Conservation (phyloP, 2,113 vertebrate genomes). For the Myotis yumanensis region DNA sequence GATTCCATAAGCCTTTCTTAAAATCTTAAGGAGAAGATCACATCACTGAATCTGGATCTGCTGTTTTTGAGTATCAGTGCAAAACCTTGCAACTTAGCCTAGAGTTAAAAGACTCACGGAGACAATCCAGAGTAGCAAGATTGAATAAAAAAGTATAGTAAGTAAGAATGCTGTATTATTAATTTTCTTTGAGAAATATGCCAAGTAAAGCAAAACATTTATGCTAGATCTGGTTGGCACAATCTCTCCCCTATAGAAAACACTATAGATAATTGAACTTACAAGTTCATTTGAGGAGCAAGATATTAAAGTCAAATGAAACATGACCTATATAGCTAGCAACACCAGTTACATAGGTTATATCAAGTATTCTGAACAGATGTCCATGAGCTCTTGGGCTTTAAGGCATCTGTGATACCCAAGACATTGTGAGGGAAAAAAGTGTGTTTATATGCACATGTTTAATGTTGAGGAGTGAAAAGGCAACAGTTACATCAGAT, state of each 20-base stretch:
- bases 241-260: neutral
- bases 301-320: neutral
- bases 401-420: conserved; percentile 37
- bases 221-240: neutral
- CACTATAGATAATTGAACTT: neutral
- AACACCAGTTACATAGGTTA: neutral
- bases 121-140: neutral
- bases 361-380: neutral
- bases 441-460: conserved; percentile 10
- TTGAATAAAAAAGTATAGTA: neutral
- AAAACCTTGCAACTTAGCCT: neutral
- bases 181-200: neutral
- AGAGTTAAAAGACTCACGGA: neutral
- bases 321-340: neutral
- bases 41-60: neutral
- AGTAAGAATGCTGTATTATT: neutral
- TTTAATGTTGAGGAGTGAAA: neutral
- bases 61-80: neutral
- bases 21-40: neutral
- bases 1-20: neutral
- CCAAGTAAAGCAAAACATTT: neutral
- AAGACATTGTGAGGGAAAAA: neutral
- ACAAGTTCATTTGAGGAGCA: neutral
- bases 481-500: conserved; percentile 19
- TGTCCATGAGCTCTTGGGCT: neutral